phyloP scores from a whole-genome alignment of 2,797 vertebrate genomes.

The Myripristis murdjan region DNA sequence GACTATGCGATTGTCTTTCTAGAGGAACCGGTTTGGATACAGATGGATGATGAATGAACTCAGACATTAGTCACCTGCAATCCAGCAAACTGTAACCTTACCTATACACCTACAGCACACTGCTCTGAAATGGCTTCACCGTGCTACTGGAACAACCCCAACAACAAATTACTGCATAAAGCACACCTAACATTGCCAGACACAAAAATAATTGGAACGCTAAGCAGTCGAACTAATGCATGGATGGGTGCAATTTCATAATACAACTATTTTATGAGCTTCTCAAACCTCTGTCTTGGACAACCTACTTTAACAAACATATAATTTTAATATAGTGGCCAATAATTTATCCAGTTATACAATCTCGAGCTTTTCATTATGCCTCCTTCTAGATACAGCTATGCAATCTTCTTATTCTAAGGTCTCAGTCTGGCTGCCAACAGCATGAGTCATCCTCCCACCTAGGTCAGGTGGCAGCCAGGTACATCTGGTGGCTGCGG shows the following conservation, averaged over 20 bases:
- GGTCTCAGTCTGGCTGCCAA: slow-evolving; percentile 40
- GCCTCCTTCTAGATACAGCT: slow-evolving; percentile 28
- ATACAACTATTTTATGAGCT: not conserved
- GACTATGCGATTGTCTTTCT: not conserved
- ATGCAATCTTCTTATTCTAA: slow-evolving; percentile 42
- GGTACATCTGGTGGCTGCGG: slow-evolving; percentile 31
- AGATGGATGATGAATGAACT: slow-evolving; percentile 7
- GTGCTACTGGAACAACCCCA: not conserved
- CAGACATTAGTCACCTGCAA: not conserved
- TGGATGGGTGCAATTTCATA: not conserved
- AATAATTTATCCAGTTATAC: slow-evolving; percentile 4
- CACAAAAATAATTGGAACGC: too few relatives aligned
- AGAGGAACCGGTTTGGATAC: not conserved
- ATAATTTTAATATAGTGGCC: slow-evolving; percentile 7
- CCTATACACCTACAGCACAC: not conserved
- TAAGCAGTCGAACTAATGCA: not conserved
- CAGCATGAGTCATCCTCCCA: slow-evolving; percentile 49
- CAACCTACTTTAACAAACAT: not conserved
- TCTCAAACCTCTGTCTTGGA: not conserved
- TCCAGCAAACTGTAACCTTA: not conserved
- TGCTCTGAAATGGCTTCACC: not conserved
- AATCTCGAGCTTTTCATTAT: slow-evolving; percentile 22
- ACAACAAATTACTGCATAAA: not conserved
- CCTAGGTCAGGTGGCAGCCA: slow-evolving; percentile 45
- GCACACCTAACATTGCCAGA: not conserved